Evolutionary conservation across 2,888 invertebrate genomes (phyloP), one percentile per base, ranked within the genome.

Genomic region (Hydrotaea diabolus): DNA sequence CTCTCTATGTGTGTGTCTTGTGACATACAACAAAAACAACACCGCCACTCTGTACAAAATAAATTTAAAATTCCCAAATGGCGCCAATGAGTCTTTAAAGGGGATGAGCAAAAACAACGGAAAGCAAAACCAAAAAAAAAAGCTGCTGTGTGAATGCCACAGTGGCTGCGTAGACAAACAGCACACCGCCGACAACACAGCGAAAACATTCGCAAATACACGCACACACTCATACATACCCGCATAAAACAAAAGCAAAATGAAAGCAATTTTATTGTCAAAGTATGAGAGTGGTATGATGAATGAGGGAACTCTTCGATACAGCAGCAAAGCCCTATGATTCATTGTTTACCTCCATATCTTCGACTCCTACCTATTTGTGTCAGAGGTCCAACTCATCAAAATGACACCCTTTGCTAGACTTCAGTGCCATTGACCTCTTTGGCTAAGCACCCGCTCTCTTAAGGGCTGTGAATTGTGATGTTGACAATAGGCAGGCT

Each of bases 1-100:
- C 43, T 21, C 11, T 55, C 5, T 55, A 17, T 53, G 55, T 55
- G 55, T 55, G 21, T 55, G 21, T n/a, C n/a, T n/a, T n/a, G n/a
- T n/a, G n/a, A n/a, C n/a, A n/a, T n/a, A n/a, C 17, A 53, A 46
- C 26, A 62, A 62, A 7, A 73, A 73, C 43, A 26, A 77, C 46
- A 72, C 49, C 0, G 36, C 57, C 46, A 49, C 39, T 55, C 71
- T 64, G 62, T 72, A 64, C 55, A 19, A 74, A 82, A 82, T 74
- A 23, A 74, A 78, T 78, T 75, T 69, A 23, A 78, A 69, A 43
- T 39, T 55, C 15, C 49, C 46, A 31, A 66, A 53, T 77, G 83
- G 80, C 83, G 80, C 83, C 83, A 80, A 77, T 80, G 80, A 83
- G 83, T 83, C 83, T 83, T 78, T 62, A 59, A 76, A 74, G 69